These are phyloP conservation scores for Hirundo rustica DNA, from an alignment of 2,797 vertebrate species.

Conservation along the genomic window DNA sequence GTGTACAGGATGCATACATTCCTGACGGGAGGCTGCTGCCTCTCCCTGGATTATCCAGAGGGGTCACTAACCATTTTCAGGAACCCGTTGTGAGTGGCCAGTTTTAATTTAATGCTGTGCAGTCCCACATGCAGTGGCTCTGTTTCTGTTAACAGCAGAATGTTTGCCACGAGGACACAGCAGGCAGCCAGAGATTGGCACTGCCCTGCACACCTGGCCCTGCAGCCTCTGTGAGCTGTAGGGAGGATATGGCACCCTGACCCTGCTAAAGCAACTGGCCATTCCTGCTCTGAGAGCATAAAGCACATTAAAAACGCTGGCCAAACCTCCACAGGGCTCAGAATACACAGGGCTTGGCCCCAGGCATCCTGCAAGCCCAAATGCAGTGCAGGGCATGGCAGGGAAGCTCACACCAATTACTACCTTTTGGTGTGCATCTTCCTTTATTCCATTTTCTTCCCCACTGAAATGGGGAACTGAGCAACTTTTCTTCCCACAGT, in stretches of 20 bases:
- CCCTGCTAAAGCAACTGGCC: background rate
- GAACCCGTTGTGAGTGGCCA: fast-evolving
- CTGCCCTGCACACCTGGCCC: background rate
- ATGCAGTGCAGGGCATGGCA: fast-evolving
- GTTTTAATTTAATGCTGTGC: background rate
- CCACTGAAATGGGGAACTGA: background rate
- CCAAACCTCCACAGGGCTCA: background rate
- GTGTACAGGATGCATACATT: background rate
- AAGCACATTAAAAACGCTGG: background rate
- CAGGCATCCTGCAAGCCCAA: background rate
- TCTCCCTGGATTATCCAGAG: background rate
- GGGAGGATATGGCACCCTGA: background rate
- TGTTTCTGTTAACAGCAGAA: background rate
- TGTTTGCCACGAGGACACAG: background rate
- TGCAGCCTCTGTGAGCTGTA: background rate
- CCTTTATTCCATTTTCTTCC: background rate
- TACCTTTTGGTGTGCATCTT: background rate
- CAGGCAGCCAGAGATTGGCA: background rate
- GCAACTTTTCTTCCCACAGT: background rate
- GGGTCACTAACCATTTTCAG: background rate
- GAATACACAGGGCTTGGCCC: background rate
- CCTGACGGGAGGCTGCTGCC: background rate
- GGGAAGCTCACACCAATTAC: background rate
- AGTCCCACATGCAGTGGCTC: background rate
- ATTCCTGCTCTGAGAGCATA: background rate